Evolutionary conservation across 2,113 vertebrate species (phyloP).

Genomic region (Cygnus atratus): DNA sequence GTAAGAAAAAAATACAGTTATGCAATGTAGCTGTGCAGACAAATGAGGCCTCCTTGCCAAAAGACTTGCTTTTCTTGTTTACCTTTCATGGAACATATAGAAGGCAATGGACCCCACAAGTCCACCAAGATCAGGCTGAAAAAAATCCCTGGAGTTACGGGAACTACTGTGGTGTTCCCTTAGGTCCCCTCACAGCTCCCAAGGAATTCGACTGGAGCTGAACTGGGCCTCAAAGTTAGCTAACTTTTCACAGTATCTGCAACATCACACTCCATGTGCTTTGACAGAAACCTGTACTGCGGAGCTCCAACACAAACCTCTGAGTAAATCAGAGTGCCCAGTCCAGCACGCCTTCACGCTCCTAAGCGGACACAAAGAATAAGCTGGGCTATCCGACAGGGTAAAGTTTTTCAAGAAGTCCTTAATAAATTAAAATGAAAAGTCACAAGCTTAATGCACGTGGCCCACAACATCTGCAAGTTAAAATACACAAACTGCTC

Average conservation of each 20-base stretch:
- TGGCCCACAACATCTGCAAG: neutral
- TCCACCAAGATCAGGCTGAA: neutral
- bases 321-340: neutral
- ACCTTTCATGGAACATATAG: neutral
- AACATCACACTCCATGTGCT: neutral
- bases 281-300: neutral
- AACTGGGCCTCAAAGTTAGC: neutral
- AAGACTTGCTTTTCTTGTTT: neutral
- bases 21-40: neutral
- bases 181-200: neutral
- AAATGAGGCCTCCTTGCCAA: neutral
- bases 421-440: neutral
- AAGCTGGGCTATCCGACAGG: neutral
- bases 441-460: neutral
- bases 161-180: neutral
- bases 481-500: neutral
- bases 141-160: neutral
- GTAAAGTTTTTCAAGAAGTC: neutral
- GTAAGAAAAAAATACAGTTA: neutral
- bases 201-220: neutral
- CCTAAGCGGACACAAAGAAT: neutral
- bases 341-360: neutral
- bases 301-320: neutral
- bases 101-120: neutral
- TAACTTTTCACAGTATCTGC: neutral